Percentiles rank a stretch among this genome's conserved stretches.
These are phyloP conservation scores for Alligator sinensis DNA, from an alignment of 2,113 vertebrate genomes.

Conservation along the genomic window DNA sequence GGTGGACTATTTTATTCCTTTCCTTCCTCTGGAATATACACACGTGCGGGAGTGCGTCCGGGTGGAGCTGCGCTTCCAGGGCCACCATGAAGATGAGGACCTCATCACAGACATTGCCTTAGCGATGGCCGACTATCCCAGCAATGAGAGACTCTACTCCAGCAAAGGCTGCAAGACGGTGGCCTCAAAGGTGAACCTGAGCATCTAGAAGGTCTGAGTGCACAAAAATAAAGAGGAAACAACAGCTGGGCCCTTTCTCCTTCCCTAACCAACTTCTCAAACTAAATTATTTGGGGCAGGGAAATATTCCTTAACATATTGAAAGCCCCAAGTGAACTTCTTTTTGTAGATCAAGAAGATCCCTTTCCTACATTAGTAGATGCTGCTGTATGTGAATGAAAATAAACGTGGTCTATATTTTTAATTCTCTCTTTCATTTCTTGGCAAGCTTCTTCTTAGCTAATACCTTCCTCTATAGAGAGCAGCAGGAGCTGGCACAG, in stretches of 20 bases:
- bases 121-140: slow-evolving; percentile 86
- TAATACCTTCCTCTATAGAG: neutral
- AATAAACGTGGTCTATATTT: neutral
- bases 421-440: neutral
- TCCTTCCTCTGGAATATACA: slow-evolving; percentile 87
- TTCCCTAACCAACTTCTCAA: neutral
- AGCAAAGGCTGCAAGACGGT: slow-evolving; percentile 91
- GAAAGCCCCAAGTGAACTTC: neutral
- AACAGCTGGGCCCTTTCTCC: neutral
- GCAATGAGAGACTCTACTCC: slow-evolving; percentile 84
- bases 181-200: neutral
- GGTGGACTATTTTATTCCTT: slow-evolving; percentile 90
- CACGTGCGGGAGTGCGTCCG: slow-evolving; percentile 84
- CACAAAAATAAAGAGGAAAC: neutral
- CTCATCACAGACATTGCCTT: slow-evolving; percentile 77
- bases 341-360: neutral
- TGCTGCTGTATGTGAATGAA: neutral
- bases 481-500: neutral
- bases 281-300: neutral
- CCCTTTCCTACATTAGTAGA: neutral
- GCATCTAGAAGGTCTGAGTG: neutral
- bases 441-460: neutral
- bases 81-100: neutral
- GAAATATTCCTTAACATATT: neutral
- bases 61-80: slow-evolving; percentile 80